Conservation (phyloP, 2,888 invertebrate genomes). For the Crossocerus cetratus region DNA sequence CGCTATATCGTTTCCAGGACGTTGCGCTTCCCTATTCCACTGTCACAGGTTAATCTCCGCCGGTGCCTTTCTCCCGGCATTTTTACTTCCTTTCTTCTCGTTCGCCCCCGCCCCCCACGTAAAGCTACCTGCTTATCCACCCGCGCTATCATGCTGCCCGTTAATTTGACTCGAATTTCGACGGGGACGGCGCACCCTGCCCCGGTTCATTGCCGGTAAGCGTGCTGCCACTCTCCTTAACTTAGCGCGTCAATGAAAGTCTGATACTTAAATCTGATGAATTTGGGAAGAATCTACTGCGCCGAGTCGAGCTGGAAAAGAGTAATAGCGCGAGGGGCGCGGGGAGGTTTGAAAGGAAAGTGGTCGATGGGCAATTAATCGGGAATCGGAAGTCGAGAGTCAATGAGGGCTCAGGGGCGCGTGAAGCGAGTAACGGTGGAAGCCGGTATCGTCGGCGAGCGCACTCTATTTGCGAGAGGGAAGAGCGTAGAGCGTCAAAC, state of each 20-base stretch:
- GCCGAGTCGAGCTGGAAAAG: too few relatives aligned
- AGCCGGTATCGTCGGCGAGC: not conserved
- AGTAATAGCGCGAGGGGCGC: too few relatives aligned
- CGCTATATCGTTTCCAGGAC: slow-evolving; percentile 41
- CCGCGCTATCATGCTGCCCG: slow-evolving; percentile 6
- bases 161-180: slow-evolving; percentile 19
- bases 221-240: too few relatives aligned
- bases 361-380: not conserved
- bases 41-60: slow-evolving; percentile 53
- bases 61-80: slow-evolving; percentile 38
- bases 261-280: too few relatives aligned
- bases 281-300: too few relatives aligned
- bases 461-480: slow-evolving; percentile 6
- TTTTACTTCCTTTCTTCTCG: slow-evolving; percentile 38
- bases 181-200: slow-evolving; percentile 2
- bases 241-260: too few relatives aligned
- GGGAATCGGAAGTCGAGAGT: not conserved
- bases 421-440: not conserved
- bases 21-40: slow-evolving; percentile 38
- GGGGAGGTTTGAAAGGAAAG: too few relatives aligned
- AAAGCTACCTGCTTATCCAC: slow-evolving; percentile 16
- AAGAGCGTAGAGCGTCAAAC: slow-evolving; percentile 29
- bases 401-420: not conserved
- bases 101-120: slow-evolving; percentile 27
- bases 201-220: not conserved